Evolutionary conservation across 2,888 invertebrate species (phyloP).

Genomic region (Ethmia dodecea): DNA sequence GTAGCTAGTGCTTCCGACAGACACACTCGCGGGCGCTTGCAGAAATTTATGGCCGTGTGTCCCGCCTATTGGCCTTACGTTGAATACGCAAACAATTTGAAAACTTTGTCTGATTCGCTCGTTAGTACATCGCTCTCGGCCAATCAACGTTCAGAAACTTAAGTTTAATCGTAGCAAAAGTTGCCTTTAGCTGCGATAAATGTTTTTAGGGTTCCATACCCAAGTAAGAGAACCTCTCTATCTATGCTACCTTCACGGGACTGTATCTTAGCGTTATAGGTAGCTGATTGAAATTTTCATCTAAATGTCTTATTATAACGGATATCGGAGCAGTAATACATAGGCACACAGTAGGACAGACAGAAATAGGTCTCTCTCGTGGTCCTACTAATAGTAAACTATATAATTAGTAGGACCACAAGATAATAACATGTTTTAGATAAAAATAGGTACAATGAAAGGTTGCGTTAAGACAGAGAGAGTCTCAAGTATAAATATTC

Average conservation of each 20-base stretch:
- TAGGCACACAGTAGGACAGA: no score
- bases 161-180: slow-evolving; percentile 32
- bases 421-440: no score
- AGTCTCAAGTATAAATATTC: no score
- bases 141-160: slow-evolving; percentile 41
- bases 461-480: no score
- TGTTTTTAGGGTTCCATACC: neutral
- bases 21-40: no score
- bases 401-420: no score
- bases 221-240: neutral
- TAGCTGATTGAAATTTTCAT: neutral
- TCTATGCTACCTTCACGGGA: neutral
- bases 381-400: no score
- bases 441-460: no score
- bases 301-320: neutral
- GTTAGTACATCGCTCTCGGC: slow-evolving; percentile 38
- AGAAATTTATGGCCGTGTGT: slow-evolving; percentile 25
- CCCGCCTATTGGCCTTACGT: slow-evolving; percentile 26
- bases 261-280: neutral
- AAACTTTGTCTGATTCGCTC: slow-evolving; percentile 39
- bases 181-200: neutral
- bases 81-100: slow-evolving; percentile 40
- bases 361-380: no score
- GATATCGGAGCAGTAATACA: no score
- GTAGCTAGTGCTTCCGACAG: no score